Conservation (phyloP, 2,797 vertebrate species). For the Psittacula derbiana region DNA sequence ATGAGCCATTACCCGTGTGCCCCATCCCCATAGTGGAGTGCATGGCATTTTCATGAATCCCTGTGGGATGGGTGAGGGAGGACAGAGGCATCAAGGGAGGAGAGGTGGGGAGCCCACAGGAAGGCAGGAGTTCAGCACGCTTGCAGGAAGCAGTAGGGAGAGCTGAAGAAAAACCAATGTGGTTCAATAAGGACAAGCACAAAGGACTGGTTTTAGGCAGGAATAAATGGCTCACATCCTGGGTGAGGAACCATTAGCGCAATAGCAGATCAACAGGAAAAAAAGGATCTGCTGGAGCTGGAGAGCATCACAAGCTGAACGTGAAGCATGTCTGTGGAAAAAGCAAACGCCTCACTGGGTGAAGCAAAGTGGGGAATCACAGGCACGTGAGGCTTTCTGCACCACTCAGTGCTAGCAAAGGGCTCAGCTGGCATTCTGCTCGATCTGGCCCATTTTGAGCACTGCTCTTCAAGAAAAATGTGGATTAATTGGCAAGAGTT, state of each 20-base stretch:
- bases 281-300: neutral
- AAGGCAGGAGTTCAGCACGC: rapidly evolving
- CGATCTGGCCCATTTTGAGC: neutral
- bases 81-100: neutral
- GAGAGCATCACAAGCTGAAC: neutral
- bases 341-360: neutral
- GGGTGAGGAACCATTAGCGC: rapidly evolving
- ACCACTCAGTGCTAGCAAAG: neutral
- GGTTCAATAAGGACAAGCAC: rapidly evolving
- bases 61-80: neutral
- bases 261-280: neutral
- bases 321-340: neutral
- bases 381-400: neutral
- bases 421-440: neutral
- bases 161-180: neutral
- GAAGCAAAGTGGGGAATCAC: rapidly evolving
- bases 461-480: neutral
- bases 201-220: neutral
- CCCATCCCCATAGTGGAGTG: neutral
- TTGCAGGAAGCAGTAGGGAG: neutral
- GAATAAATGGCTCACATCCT: neutral
- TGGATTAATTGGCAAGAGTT: neutral
- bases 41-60: neutral
- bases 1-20: rapidly evolving
- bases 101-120: neutral